Conservation (phyloP, 2,888 invertebrate species). For the Caenorhabditis sinica region DNA sequence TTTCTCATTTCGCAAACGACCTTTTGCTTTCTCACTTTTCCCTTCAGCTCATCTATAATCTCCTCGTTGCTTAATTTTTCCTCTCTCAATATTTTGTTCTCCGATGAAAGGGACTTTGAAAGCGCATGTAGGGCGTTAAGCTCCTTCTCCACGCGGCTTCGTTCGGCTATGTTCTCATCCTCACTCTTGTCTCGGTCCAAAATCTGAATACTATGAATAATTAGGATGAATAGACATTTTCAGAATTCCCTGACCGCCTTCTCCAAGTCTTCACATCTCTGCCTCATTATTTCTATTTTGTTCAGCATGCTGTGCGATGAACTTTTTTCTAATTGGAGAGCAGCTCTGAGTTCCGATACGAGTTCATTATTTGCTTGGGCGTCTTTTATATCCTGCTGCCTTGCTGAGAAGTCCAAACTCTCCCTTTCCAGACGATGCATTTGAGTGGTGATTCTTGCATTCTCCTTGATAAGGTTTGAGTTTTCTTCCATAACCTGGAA, state of each 20-base stretch:
- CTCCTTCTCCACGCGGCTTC: conserved; percentile 77
- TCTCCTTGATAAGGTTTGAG: conserved; percentile 67
- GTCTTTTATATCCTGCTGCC: conserved; percentile 47
- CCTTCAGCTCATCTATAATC: conserved; percentile 72
- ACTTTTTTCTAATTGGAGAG: conserved; percentile 49
- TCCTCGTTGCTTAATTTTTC: conserved; percentile 77
- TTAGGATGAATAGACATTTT: neutral
- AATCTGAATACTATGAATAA: conserved; percentile 48
- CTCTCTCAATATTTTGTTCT: conserved; percentile 79
- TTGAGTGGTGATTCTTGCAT: conserved; percentile 68
- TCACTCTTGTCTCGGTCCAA: conserved; percentile 71
- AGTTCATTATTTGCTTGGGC: conserved; percentile 39
- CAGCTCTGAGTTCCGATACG: conserved; percentile 40
- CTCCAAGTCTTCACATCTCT: conserved; percentile 62
- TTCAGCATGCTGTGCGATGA: conserved; percentile 31
- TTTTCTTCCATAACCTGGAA: conserved; percentile 67
- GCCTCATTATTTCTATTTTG: conserved; percentile 47
- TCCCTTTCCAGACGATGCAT: conserved; percentile 61
- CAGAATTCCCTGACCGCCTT: conserved; percentile 38
- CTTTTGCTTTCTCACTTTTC: conserved; percentile 60
- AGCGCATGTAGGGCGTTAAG: conserved; percentile 79
- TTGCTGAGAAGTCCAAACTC: conserved; percentile 21
- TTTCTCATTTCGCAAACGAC: neutral
- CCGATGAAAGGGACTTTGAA: conserved; percentile 77
- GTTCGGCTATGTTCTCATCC: conserved; percentile 68